Evolutionary conservation across 2,888 invertebrate genomes (phyloP).

Genomic region (Orthosia gracilis): DNA sequence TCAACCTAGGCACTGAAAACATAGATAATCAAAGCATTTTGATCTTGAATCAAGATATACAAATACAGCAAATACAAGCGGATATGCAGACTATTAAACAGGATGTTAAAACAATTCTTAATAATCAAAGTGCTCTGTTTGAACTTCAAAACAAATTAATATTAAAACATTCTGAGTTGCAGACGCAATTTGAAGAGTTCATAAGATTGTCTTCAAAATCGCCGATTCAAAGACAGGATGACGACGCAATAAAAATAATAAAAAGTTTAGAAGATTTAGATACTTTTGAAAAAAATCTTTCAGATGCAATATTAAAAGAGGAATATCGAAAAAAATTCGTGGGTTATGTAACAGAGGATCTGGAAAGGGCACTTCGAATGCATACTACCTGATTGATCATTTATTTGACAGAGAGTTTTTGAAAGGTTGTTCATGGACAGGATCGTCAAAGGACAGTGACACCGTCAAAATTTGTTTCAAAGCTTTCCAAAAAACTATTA

Average conservation of each 20-base stretch:
- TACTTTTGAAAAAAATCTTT: conserved; percentile 5
- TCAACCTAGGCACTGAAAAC: conserved; percentile 14
- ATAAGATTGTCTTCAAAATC: conserved; percentile 3
- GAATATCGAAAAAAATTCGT: conserved; percentile 6
- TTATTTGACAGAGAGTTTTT: conserved; percentile 10
- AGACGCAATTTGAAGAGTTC: background rate
- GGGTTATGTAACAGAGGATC: background rate
- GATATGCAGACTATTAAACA: conserved; percentile 4
- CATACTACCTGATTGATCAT: conserved; percentile 12
- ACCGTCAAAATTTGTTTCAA: background rate
- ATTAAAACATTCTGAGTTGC: conserved; percentile 5
- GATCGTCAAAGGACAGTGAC: background rate
- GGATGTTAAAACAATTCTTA: conserved; percentile 2
- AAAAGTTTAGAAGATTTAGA: background rate
- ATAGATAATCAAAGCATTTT: conserved; percentile 11
- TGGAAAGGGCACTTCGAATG: conserved; percentile 11
- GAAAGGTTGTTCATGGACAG: conserved; percentile 9
- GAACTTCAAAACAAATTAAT: conserved; percentile 8
- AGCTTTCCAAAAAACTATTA: conserved; percentile 4
- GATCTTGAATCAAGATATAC: conserved; percentile 5
- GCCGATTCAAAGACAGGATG: background rate
- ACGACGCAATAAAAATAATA: background rate
- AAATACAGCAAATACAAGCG: conserved; percentile 7
- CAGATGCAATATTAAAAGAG: conserved; percentile 9
- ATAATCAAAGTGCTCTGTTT: conserved; percentile 14